Evolutionary conservation across 2,797 vertebrate genomes (phyloP), one percentile per base, ranked within the genome.

Genomic region (Diplodus puntazzo): DNA sequence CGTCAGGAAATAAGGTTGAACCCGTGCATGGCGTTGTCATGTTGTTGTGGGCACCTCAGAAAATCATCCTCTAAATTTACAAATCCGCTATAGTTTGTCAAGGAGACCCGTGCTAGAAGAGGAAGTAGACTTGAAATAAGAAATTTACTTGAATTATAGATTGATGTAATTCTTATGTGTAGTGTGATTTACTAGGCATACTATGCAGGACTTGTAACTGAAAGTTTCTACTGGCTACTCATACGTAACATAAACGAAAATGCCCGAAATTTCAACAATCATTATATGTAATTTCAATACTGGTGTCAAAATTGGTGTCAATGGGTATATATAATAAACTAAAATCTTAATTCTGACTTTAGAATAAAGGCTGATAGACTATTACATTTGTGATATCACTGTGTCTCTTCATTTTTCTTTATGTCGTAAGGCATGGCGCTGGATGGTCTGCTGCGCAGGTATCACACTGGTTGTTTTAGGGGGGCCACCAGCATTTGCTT

Each of bases 1-100:
- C 3, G 68, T 81, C 88, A 82, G 82, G 85, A 89, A 89, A 90
- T 87, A 34, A 87, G 83, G 81, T 77, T 76, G 80, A 86, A 80
- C 76, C 55, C n/a, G 23, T 67, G 58, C 49, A 55, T 65, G 69
- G 61, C 68, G 77, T 76, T 77, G 48, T 82, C 62, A 59, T 61
- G 71, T 73, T 66, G 53, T 53, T 73, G 54, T 62, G 23, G 63
- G n/a, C 55, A 30, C 42, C 62, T 71, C 57, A 46, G 69, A 83
- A 62, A 73, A 62, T 43, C 27, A 72, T 79, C 16, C 53, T 73
- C 55, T 63, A 34, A 76, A 58, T 23, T 75, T 64, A 66, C 57
- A 79, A 66, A 30, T 6, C 43, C 13, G 21, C 53, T 52, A 5
- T 27, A 27, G 45, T 61, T 65, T n/a, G 16, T 70, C 30, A 53